Evolutionary conservation across 2,888 invertebrate genomes (phyloP).

Genomic region (Flexamia atlantica): DNA sequence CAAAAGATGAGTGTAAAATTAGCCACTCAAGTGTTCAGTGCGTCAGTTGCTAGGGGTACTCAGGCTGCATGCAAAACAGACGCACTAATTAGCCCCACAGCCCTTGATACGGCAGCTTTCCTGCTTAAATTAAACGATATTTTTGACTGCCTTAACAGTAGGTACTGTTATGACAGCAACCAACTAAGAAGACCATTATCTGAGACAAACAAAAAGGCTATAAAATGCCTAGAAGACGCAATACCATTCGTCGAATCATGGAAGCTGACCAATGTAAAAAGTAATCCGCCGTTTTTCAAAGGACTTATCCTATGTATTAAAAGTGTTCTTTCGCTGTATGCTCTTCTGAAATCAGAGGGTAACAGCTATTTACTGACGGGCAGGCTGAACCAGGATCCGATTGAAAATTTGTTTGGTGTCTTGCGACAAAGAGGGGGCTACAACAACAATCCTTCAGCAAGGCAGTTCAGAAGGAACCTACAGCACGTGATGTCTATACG

Average conservation of each 20-base stretch:
- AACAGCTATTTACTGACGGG: not conserved
- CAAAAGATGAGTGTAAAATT: too few relatives aligned
- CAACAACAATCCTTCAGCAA: constrained; percentile 38
- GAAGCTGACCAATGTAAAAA: constrained; percentile 29
- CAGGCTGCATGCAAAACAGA: not conserved
- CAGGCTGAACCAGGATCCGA: constrained; percentile 30
- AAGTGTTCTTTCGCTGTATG: not conserved
- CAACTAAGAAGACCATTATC: not conserved
- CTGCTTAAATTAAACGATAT: not conserved
- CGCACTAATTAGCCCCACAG: not conserved
- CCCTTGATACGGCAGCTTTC: not conserved
- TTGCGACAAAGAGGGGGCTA: constrained; percentile 27
- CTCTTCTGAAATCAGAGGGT: not conserved
- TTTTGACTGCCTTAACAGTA: not conserved
- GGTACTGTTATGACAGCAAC: not conserved
- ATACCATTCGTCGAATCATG: not conserved
- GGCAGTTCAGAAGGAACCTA: constrained; percentile 28
- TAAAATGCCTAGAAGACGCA: constrained; percentile 8
- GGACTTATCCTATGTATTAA: constrained; percentile 1
- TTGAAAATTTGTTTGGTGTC: constrained; percentile 49
- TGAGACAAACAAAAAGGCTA: not conserved
- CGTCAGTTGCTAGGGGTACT: not conserved
- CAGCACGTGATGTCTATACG: constrained; percentile 38
- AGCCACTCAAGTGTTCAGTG: too few relatives aligned
- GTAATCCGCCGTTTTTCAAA: constrained; percentile 31